Conservation (phyloP, 2,797 vertebrate species). For the Chloroceryle inda region DNA sequence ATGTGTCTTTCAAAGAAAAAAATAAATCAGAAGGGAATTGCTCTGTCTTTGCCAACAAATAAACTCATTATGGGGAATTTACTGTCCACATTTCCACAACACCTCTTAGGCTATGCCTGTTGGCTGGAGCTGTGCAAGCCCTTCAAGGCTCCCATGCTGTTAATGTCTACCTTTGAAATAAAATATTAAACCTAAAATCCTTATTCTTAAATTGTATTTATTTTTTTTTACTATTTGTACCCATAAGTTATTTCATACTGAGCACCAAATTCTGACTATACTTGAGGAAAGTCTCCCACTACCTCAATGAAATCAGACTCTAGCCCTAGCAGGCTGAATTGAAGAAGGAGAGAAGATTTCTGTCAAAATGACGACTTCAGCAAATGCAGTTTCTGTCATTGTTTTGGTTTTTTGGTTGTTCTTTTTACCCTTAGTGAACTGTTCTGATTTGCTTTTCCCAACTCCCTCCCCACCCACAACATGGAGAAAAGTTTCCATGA, state of each 20-base stretch:
- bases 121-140: not conserved
- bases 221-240: not conserved
- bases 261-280: not conserved
- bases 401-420: not conserved
- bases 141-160: not conserved
- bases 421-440: not conserved
- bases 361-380: not conserved
- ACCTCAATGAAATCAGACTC: not conserved
- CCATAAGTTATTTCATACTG: not conserved
- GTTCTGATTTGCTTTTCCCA: not conserved
- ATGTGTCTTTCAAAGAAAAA: constrained; percentile 33
- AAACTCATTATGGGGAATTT: constrained; percentile 27
- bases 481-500: not conserved
- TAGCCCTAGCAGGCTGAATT: not conserved
- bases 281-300: not conserved
- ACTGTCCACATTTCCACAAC: not conserved
- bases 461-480: not conserved
- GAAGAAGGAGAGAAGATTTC: not conserved
- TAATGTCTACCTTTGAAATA: not conserved
- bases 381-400: not conserved
- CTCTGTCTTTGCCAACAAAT: constrained; percentile 27
- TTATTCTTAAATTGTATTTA: not conserved
- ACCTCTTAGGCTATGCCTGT: not conserved
- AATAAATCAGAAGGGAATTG: constrained; percentile 48
- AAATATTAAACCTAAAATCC: not conserved